phyloP scores from a whole-genome alignment of 2,113 vertebrate species.

The Acrocephalus arundinaceus region DNA sequence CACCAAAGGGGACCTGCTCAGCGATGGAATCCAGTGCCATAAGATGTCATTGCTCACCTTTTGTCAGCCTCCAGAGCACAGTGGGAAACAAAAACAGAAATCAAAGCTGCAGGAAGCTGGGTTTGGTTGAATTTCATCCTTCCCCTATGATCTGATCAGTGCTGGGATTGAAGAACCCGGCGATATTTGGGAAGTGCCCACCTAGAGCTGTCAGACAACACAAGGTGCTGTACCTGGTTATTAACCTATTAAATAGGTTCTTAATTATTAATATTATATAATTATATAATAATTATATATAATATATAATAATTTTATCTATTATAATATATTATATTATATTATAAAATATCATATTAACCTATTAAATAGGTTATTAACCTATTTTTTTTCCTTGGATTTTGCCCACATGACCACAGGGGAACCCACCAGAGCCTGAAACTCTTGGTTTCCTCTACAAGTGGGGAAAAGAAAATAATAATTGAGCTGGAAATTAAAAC shows the following conservation, averaged over 20 bases:
- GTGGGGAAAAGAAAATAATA: background rate
- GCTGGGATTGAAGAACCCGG: background rate
- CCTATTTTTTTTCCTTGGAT: background rate
- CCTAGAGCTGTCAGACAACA: background rate
- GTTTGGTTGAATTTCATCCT: background rate
- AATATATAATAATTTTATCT: too few species aligned
- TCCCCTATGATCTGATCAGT: background rate
- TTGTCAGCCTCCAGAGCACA: background rate
- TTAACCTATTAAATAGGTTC: background rate
- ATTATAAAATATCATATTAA: too few species aligned
- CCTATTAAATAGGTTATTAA: background rate
- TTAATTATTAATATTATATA: too few species aligned
- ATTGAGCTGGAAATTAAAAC: background rate
- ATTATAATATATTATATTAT: too few species aligned
- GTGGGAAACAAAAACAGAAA: background rate
- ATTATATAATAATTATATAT: too few species aligned
- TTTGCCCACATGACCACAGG: background rate
- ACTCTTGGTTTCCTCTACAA: background rate
- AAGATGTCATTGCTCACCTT: background rate
- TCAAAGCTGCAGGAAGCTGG: background rate
- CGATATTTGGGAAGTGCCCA: background rate
- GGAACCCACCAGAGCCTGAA: background rate
- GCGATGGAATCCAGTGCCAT: background rate
- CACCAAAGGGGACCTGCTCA: background rate
- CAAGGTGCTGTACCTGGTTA: fast-evolving